Percentiles rank a stretch among this genome's conserved stretches.
These are phyloP conservation scores for Bos indicus DNA, from an alignment of 2,113 vertebrate genomes.

Conservation along the genomic window DNA sequence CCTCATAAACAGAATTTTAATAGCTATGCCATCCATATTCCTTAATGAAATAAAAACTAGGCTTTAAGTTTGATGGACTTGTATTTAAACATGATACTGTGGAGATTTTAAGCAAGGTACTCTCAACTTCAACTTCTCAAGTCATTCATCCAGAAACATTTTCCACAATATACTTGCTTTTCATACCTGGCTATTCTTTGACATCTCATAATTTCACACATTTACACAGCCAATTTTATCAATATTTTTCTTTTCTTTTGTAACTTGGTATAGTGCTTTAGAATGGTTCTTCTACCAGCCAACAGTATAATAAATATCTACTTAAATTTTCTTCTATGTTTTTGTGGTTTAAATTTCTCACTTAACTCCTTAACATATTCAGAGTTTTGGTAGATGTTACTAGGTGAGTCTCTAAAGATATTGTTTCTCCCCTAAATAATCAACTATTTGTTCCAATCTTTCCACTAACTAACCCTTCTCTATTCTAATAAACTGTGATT, in stretches of 20 bases:
- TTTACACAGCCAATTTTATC: neutral
- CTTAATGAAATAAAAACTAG: neutral
- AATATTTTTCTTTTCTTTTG: neutral
- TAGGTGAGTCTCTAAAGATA: neutral
- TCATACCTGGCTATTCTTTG: neutral
- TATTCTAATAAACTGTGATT: neutral
- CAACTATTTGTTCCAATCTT: neutral
- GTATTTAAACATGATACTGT: neutral
- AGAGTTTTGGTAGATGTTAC: neutral
- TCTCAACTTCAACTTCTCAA: neutral
- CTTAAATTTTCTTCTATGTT: neutral
- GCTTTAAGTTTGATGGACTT: neutral
- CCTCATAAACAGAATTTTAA: constrained; percentile 1
- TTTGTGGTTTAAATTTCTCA: neutral
- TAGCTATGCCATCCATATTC: neutral
- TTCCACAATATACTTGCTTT: neutral
- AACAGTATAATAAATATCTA: neutral
- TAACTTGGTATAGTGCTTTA: neutral
- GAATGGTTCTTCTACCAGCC: neutral
- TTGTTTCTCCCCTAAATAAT: neutral
- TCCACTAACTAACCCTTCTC: neutral
- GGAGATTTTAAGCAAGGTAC: neutral
- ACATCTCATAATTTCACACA: neutral
- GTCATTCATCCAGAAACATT: neutral
- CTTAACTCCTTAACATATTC: neutral